These are phyloP conservation scores for Hemichromis elongatus DNA, from an alignment of 2,113 vertebrate species.

Conservation along the genomic window DNA sequence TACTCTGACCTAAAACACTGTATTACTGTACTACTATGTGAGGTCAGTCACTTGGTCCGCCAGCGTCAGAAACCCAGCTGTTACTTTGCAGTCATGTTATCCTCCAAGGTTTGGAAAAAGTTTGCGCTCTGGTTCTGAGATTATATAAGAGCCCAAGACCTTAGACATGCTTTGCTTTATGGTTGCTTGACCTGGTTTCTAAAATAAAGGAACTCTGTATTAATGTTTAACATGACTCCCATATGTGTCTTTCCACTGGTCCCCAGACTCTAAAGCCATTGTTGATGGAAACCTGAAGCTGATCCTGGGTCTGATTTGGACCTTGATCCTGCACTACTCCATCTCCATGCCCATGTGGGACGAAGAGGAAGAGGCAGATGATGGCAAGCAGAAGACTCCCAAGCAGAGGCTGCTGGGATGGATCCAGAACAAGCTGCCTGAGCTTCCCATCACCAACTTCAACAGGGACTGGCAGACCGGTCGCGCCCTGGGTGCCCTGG, in stretches of 20 bases:
- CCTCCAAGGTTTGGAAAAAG: too few relatives aligned
- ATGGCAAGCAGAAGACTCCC: conserved; percentile 77
- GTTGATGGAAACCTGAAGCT: conserved; percentile 85
- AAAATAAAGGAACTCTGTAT: neutral
- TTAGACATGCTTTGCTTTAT: neutral
- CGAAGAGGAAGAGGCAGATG: conserved; percentile 78
- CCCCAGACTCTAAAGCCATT: conserved; percentile 74
- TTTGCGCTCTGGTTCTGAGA: neutral
- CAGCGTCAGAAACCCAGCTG: neutral
- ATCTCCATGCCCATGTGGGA: conserved; percentile 89
- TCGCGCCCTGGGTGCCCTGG: conserved; percentile 73
- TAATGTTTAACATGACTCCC: neutral
- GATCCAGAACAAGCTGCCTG: conserved; percentile 80
- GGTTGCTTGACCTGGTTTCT: neutral
- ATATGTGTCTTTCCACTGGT: neutral
- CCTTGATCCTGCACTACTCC: conserved; percentile 82
- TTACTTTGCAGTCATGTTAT: neutral
- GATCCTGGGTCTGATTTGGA: conserved; percentile 83
- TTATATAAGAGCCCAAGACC: neutral
- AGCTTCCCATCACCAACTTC: conserved; percentile 90
- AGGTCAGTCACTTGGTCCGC: neutral
- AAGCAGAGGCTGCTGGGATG: conserved; percentile 81
- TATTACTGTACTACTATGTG: neutral
- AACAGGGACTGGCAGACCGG: conserved; percentile 78
- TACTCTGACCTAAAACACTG: too few relatives aligned